phyloP scores from a whole-genome alignment of 2,888 invertebrate species.

The Drosophila rellima region DNA sequence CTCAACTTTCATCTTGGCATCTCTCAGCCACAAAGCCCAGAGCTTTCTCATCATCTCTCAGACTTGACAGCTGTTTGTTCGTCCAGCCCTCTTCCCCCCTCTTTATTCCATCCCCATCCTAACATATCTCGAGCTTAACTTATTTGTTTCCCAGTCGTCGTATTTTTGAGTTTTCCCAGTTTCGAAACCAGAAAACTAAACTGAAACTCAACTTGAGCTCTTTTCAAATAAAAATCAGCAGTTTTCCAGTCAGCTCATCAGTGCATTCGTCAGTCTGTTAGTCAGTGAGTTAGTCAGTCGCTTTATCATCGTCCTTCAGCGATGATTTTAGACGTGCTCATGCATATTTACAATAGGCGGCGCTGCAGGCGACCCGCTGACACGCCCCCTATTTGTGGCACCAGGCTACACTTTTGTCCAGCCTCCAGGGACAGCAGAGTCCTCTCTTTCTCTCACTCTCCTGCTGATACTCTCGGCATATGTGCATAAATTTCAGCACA shows the following conservation, averaged over 20 bases:
- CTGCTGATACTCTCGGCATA: conserved; percentile 17
- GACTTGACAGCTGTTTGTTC: conserved; percentile 35
- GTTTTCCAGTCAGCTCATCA: conserved; percentile 32
- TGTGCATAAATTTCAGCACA: conserved; percentile 70
- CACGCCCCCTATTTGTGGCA: conserved; percentile 16
- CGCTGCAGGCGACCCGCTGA: conserved; percentile 36
- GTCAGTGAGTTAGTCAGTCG: conserved; percentile 23
- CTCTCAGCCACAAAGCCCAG: no score
- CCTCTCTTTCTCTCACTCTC: conserved; percentile 9
- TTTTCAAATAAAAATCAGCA: conserved; percentile 63
- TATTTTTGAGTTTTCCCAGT: conserved; percentile 25
- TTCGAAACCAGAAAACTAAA: conserved; percentile 18
- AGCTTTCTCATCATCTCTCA: conserved; percentile 1
- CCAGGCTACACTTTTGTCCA: conserved; percentile 18
- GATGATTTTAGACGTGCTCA: conserved; percentile 62
- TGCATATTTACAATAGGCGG: conserved; percentile 65
- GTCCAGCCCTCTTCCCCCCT: not conserved
- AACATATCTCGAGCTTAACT: conserved; percentile 3
- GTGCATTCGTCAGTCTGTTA: conserved; percentile 16
- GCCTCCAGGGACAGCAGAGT: conserved; percentile 35
- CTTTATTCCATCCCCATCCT: not conserved
- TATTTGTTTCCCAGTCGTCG: not conserved
- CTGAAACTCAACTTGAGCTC: conserved; percentile 20
- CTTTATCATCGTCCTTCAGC: conserved; percentile 64
- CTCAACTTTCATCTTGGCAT: conserved; percentile 20